A percentile compares a stretch with the other conserved stretches of the same genome.
Evolutionary conservation across 2,113 vertebrate genomes (phyloP).

Genomic region (Misgurnus mizolepis): DNA sequence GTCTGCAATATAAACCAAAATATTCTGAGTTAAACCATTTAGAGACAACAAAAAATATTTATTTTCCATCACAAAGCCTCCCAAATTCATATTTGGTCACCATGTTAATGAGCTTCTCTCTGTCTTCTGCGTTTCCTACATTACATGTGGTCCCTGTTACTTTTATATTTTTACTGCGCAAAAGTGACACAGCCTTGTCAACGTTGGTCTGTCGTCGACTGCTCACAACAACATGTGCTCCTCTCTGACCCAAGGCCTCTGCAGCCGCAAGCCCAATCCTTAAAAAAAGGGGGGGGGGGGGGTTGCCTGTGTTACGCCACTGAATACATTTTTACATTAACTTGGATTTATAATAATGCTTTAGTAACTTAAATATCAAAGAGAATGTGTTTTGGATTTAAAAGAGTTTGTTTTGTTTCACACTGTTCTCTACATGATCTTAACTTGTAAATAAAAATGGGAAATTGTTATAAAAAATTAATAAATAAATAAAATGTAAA

Average conservation of each 20-base stretch:
- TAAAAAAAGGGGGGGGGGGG: not conserved
- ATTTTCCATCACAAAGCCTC: not conserved
- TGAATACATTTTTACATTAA: not conserved
- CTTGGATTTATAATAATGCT: not conserved
- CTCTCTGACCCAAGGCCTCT: slow-evolving; percentile 78
- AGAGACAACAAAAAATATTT: no score
- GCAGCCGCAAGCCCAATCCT: slow-evolving; percentile 86
- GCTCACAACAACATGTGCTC: slow-evolving; percentile 85
- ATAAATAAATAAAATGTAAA: no score
- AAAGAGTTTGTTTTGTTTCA: not conserved
- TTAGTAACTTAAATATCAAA: not conserved
- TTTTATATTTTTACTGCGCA: slow-evolving; percentile 75
- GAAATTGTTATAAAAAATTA: not conserved
- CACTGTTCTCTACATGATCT: no score
- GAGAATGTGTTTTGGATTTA: not conserved
- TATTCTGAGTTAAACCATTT: not conserved
- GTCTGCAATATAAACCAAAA: slow-evolving; percentile 64
- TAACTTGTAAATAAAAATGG: not conserved
- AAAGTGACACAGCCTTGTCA: slow-evolving; percentile 74
- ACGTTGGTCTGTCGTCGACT: slow-evolving; percentile 84
- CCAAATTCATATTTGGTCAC: slow-evolving; percentile 63
- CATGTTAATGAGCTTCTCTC: slow-evolving; percentile 76
- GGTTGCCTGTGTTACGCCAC: not conserved
- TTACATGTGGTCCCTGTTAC: slow-evolving; percentile 84
- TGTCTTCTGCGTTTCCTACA: slow-evolving; percentile 78